These are phyloP conservation scores for Aeoliscus strigatus DNA, from an alignment of 2,797 vertebrate species.

Conservation along the genomic window DNA sequence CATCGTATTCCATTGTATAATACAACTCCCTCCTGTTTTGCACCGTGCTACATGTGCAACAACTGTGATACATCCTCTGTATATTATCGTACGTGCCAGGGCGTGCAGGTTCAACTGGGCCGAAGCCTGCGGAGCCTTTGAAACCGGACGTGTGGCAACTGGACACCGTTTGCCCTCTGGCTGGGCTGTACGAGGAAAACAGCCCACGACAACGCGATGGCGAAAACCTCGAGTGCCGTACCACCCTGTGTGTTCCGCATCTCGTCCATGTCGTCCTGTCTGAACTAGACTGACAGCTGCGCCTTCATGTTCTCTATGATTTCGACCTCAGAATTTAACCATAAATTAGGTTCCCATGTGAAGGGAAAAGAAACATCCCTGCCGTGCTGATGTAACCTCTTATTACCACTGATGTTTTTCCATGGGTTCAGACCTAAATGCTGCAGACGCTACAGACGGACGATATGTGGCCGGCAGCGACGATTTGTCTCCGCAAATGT, in stretches of 20 bases:
- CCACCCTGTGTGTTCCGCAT: constrained; percentile 52
- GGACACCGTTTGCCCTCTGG: constrained; percentile 13
- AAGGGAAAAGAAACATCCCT: constrained; percentile 40
- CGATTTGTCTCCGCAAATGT: constrained; percentile 12
- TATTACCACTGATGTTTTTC: constrained; percentile 62
- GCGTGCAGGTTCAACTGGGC: constrained; percentile 27
- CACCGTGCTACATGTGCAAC: constrained; percentile 11
- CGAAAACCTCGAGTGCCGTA: constrained; percentile 41
- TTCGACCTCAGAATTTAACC: constrained; percentile 48
- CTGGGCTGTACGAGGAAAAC: constrained; percentile 23
- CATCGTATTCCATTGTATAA: constrained; percentile 35
- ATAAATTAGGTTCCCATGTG: constrained; percentile 52
- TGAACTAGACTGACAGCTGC: constrained; percentile 50
- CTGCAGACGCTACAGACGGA: constrained; percentile 31
- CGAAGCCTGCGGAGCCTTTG: constrained; percentile 11
- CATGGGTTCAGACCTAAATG: constrained; percentile 43
- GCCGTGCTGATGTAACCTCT: constrained; percentile 51
- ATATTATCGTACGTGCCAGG: constrained; percentile 44
- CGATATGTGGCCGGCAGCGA: constrained; percentile 14
- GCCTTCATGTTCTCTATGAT: constrained; percentile 48
- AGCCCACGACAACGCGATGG: constrained; percentile 23
- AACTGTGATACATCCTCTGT: constrained; percentile 35
- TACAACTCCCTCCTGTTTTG: constrained; percentile 31
- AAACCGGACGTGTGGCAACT: constrained; percentile 35
- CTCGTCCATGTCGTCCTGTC: constrained; percentile 34